Base-by-base conservation (phyloP, 2,797 vertebrate genomes). In the Crax fasciolata region DNA sequence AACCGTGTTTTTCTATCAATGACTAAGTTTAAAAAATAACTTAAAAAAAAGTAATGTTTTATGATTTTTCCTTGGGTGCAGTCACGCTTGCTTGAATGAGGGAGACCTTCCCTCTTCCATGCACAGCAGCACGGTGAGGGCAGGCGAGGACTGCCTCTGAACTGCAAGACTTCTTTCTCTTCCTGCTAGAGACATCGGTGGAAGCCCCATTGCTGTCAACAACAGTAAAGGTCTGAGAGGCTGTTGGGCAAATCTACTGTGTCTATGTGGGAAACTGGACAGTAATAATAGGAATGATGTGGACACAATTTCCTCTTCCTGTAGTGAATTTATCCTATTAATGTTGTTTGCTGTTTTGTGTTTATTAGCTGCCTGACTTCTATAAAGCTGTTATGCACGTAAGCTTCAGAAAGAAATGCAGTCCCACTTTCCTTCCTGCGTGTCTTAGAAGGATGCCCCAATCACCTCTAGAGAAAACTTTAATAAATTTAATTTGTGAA, bases 301-400 rank as follows among this genome's bases (percentile, higher is more conserved):
- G 76, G 59, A 49, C 76, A 91, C 80, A 82, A 27, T 95, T 93
- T 95, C 93, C 95, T 88, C 32, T 94, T 96, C 93, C 94, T 93
- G 87, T 77, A 88, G 73, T 84, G 88, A 78, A 86, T 66, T 24
- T 78, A 66, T 81, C 48, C 80, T n/a, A 38, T 55, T 91, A 79
- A 63, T 51, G 83, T 73, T 38, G 20, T 17, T 89, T 68, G 6
- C 49, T 66, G 11, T 89, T 92, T 51, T 59, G 78, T 83, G 62
- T 32, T 4, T 84, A 68, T 77, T 68, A 20, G 49, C 75, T 65
- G 66, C 1, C 2, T 71, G 87, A 89, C 76, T 76, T 77, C 62
- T 24, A 4, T 51, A 77, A 80, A 92, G 46, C 48, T 70, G 78
- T 86, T 17, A 87, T 55, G 87, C 38, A 5, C 59, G 11, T 28